Conservation (phyloP, 2,797 vertebrate genomes). For the Gouania willdenowi region DNA sequence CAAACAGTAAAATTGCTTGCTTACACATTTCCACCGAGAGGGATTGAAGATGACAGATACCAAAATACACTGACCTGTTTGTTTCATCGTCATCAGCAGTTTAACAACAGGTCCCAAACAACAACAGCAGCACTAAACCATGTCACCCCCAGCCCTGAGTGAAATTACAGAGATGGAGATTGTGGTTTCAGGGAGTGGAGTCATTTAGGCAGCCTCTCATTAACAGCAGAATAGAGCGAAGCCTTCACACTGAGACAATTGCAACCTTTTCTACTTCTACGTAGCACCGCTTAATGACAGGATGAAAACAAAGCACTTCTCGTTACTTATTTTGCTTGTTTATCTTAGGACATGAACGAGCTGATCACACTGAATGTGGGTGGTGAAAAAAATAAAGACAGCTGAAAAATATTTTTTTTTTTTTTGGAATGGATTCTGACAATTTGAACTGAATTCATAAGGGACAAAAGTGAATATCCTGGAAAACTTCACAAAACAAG, state of each 20-base stretch:
- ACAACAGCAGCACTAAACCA: slow-evolving; percentile 42
- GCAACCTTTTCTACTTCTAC: slow-evolving; percentile 31
- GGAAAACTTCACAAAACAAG: no score
- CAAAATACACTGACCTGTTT: slow-evolving; percentile 37
- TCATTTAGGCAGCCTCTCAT: slow-evolving; percentile 54
- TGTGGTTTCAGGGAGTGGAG: slow-evolving; percentile 34
- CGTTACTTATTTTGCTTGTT: background rate
- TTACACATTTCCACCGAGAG: no score
- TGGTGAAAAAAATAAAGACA: slow-evolving; percentile 8
- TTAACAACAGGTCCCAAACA: slow-evolving; percentile 18
- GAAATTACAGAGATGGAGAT: slow-evolving; percentile 50
- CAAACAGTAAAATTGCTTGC: slow-evolving; percentile 7
- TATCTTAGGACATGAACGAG: slow-evolving; percentile 6
- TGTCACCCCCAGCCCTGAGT: slow-evolving; percentile 20
- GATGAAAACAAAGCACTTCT: slow-evolving; percentile 1
- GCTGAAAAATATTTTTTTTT: slow-evolving; percentile 16
- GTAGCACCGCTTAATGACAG: slow-evolving; percentile 18
- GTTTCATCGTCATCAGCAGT: slow-evolving; percentile 20
- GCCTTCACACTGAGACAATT: slow-evolving; percentile 45
- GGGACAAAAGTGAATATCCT: slow-evolving; percentile 4
- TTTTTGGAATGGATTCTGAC: slow-evolving; percentile 10
- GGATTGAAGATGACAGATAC: background rate
- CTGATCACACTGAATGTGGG: slow-evolving; percentile 11
- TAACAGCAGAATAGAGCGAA: slow-evolving; percentile 37
- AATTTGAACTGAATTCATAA: background rate